Evolutionary conservation across 2,113 vertebrate genomes (phyloP).

Genomic region (Phodopus roborovskii): DNA sequence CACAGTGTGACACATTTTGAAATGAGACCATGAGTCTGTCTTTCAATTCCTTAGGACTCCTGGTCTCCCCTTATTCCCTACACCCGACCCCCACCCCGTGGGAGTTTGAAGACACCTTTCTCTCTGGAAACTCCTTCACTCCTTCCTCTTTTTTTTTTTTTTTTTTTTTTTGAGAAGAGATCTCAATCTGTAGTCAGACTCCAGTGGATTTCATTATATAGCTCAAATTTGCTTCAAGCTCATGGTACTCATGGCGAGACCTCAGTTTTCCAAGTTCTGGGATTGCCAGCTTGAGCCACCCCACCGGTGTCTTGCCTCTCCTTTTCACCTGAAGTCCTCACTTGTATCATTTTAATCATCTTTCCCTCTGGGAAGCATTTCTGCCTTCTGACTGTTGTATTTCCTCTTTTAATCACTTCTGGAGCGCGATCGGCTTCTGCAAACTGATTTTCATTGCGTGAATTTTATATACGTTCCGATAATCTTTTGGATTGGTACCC

Average conservation of each 20-base stretch:
- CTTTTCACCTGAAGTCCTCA: background rate
- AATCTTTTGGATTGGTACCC: background rate
- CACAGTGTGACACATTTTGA: background rate
- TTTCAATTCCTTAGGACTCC: background rate
- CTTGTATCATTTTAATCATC: background rate
- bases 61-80: background rate
- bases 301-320: background rate
- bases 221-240: background rate
- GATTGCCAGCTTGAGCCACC: background rate
- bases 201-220: background rate
- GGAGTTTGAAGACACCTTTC: background rate
- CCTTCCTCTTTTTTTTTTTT: background rate
- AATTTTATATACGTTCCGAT: background rate
- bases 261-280: background rate
- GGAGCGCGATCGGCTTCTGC: background rate
- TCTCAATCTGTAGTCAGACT: background rate
- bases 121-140: background rate
- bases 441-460: background rate
- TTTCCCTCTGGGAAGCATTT: background rate
- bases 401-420: background rate
- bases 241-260: background rate
- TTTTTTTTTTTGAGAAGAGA: background rate
- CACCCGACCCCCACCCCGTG: background rate
- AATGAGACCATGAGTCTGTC: background rate
- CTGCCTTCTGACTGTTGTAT: background rate